Base-by-base conservation (phyloP, 2,113 vertebrate species). In the Puffinus mauretanicus region DNA sequence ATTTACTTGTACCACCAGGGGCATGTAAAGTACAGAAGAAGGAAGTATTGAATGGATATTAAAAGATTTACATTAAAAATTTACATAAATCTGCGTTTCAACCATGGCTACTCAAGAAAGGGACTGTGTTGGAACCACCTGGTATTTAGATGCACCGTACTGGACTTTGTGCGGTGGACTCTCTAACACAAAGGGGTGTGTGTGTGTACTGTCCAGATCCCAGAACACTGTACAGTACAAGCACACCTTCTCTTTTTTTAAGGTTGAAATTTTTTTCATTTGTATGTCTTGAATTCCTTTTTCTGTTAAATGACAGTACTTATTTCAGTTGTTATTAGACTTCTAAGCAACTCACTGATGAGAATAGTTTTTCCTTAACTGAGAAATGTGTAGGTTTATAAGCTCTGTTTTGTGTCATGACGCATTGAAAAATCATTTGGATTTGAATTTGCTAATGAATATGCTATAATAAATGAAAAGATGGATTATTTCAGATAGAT, bases 361-460 rank as follows among this genome's bases (percentile, higher is more conserved):
- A 69, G 60, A 83, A 60, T 78, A 84, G 64, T 51, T 91, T 83
- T 36, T 89, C 51, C 51, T 36, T 65, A 71, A 60, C 42, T 90
- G 67, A 92, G 76, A 93, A 90, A 44, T 1, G 0, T 71, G 38
- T 90, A 52, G 88, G 81, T 89, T 90, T 96, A 42, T 85, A 86
- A 85, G 40, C 40, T 88, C 73, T 85, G 64, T 19, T 88, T 94
- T 84, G 36, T 87, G 90, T 85, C 76, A 51, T 40, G 32, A 81
- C 2, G 18, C 27, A 54, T 19, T 71, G 54, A 75, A 76, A 91
- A 93, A 70, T 86, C 7, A 47, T 78, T 89, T 91, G 34, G 34
- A 66, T 70, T 92, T 90, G 70, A 75, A 82, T 94, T 93, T 87
- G 32, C 57, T 82, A 85, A 80, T 85, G 55, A 82, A 71, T 94